Base-by-base conservation (phyloP, 2,888 invertebrate species). In the Dryobotodes eremita region DNA sequence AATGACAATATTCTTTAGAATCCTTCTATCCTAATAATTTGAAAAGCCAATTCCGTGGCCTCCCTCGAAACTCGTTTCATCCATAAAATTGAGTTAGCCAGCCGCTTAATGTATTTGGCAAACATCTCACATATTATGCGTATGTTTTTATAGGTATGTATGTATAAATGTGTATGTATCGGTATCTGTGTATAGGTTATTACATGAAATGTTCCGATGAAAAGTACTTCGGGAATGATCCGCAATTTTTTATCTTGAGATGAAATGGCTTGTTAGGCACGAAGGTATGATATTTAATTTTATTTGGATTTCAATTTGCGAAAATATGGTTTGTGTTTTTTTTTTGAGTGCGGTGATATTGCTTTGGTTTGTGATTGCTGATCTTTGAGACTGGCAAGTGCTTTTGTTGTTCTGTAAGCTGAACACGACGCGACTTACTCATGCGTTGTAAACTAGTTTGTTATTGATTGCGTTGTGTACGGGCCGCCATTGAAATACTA, bases 101-200 rank as follows among this genome's bases (percentile, higher is more conserved):
- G 90, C 92, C 94, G 93, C 92, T 93, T 94, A 94, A 94, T 94
- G 93, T 92, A 91, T 94, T 94, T 93, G 93, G 93, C 94, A 94
- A 94, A 94, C 93, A 94, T 91, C 89, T 90, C 88, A 86, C 82
- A 84, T 84, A 80, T 36, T 36, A 36, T 83, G 69, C 48, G 66
- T 78, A 70, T 20, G 23, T 57, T 71, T 57, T n/a, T 53, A n/a
- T 53, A 11, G 10, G 36, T 57, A n/a, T 26, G 26, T 48, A 65
- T 53, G 15, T 42, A 50, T 20, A 23, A 20, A 11, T 53, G 5
- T 20, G 7, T 36, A 17, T 26, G 31, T 55, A 46, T 23, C 42
- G 7, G 26, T 42, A 65, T 71, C 36, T 55, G 62, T 77, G 42
- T 78, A 61, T 46, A 65, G 53, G 59, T 17, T 68, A 46, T 66